Evolutionary conservation across 2,797 vertebrate species (phyloP).

Genomic region (Kryptolebias ocellatus): DNA sequence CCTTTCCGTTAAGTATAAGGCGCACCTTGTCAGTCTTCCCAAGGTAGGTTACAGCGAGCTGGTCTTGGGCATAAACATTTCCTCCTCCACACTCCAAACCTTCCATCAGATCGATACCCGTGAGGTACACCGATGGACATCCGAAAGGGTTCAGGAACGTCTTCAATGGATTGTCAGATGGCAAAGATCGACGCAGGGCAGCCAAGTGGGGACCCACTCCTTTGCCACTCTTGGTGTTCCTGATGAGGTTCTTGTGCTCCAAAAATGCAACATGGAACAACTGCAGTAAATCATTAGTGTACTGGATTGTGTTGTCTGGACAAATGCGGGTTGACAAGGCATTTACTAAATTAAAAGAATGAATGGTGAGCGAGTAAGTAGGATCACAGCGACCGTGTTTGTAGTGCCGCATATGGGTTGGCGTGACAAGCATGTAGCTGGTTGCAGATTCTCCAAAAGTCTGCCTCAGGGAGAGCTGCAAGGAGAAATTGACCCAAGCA

Average conservation of each 20-base stretch:
- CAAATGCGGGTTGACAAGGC: constrained; percentile 60
- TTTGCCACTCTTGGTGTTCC: constrained; percentile 79
- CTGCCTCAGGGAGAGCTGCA: constrained; percentile 83
- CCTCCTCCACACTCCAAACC: constrained; percentile 83
- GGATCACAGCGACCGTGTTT: constrained; percentile 86
- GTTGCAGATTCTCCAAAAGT: constrained; percentile 74
- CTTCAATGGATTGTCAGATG: constrained; percentile 77
- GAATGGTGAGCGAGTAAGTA: constrained; percentile 79
- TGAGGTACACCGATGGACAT: constrained; percentile 84
- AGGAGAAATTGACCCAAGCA: constrained; percentile 84
- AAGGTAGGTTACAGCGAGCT: constrained; percentile 83
- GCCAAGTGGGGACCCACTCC: constrained; percentile 83
- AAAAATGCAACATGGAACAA: constrained; percentile 81
- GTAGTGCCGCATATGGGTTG: constrained; percentile 85
- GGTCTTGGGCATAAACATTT: constrained; percentile 83
- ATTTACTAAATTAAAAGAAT: constrained; percentile 72
- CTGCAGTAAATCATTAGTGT: constrained; percentile 67
- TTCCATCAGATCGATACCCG: constrained; percentile 80
- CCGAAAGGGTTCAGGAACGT: constrained; percentile 81
- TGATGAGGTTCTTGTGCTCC: constrained; percentile 82
- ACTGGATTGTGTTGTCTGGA: constrained; percentile 58
- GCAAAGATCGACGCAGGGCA: constrained; percentile 70
- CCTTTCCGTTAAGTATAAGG: constrained; percentile 82
- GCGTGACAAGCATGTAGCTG: constrained; percentile 80
- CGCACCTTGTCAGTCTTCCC: constrained; percentile 79